These are phyloP conservation scores for Ptychoptera albimana DNA, from an alignment of 2,888 invertebrate species.

Conservation along the genomic window DNA sequence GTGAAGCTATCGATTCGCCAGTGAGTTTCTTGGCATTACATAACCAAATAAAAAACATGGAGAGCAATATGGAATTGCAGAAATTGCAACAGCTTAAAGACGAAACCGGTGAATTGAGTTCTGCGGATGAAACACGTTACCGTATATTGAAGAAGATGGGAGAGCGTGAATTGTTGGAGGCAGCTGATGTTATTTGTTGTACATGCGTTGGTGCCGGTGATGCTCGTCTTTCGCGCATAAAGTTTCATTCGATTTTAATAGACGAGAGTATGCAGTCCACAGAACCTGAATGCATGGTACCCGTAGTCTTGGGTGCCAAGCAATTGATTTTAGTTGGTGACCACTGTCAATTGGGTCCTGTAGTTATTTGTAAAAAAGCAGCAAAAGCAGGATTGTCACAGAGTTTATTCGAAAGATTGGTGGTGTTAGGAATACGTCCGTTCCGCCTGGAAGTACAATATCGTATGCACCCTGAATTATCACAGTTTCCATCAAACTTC, in stretches of 20 bases:
- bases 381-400: constrained; percentile 93
- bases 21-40: constrained; percentile 94
- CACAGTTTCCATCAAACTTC: constrained; percentile 96
- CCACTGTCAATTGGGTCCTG: constrained; percentile 97
- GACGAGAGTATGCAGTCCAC: constrained; percentile 97
- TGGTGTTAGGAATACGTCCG: constrained; percentile 92
- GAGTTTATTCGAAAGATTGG: constrained; percentile 91
- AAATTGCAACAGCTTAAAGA: constrained; percentile 94
- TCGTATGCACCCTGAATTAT: constrained; percentile 96
- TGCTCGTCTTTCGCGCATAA: constrained; percentile 77
- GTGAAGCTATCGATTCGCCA: constrained; percentile 95
- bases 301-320: constrained; percentile 91
- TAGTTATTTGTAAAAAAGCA: constrained; percentile 99
- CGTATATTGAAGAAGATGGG: constrained; percentile 77
- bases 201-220: constrained; percentile 99
- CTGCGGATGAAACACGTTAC: constrained; percentile 89
- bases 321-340: constrained; percentile 97
- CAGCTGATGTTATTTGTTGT: constrained; percentile 97
- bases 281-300: constrained; percentile 97
- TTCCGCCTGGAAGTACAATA: constrained; percentile 96
- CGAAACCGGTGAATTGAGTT: constrained; percentile 93
- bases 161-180: constrained; percentile 78
- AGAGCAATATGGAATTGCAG: constrained; percentile 80
- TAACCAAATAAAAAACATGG: constrained; percentile 91
- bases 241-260: constrained; percentile 91